phyloP scores from a whole-genome alignment of 1,140 invertebrate genomes.

The Calliphora vicina region DNA sequence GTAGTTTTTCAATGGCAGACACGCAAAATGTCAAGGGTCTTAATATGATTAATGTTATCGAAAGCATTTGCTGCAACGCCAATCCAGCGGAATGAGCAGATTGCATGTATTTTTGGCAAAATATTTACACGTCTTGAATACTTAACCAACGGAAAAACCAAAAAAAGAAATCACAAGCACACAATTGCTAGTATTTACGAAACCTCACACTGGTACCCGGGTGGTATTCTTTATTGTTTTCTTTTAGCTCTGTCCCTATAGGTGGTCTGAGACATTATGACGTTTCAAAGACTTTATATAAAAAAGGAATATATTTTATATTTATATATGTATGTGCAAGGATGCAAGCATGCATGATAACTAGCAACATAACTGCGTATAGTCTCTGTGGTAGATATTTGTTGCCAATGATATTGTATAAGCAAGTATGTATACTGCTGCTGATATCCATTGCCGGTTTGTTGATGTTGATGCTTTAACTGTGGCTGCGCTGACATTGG shows the following conservation, averaged over 20 bases:
- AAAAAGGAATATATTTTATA: not conserved
- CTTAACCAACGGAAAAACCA: not conserved
- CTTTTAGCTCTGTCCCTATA: not conserved
- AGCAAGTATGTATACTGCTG: too few relatives aligned
- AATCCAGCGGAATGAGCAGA: not conserved
- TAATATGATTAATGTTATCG: constrained; percentile 14
- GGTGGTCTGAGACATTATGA: not conserved
- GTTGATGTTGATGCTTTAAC: not conserved
- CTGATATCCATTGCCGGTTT: too few relatives aligned
- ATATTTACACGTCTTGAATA: constrained; percentile 5
- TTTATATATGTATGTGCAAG: too few relatives aligned
- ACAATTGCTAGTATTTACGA: not conserved
- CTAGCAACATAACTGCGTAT: not conserved
- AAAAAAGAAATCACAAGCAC: not conserved
- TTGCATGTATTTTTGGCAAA: not conserved
- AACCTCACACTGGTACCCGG: not conserved
- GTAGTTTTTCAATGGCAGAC: not conserved
- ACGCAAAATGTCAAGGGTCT: not conserved
- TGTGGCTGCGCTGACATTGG: not conserved
- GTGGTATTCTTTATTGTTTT: not conserved
- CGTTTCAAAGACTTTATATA: not conserved
- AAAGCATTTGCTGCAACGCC: not conserved
- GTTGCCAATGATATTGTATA: not conserved
- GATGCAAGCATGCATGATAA: not conserved
- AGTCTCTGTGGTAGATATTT: not conserved